Conservation (phyloP, 2,888 invertebrate species). For the Acheta domesticus region DNA sequence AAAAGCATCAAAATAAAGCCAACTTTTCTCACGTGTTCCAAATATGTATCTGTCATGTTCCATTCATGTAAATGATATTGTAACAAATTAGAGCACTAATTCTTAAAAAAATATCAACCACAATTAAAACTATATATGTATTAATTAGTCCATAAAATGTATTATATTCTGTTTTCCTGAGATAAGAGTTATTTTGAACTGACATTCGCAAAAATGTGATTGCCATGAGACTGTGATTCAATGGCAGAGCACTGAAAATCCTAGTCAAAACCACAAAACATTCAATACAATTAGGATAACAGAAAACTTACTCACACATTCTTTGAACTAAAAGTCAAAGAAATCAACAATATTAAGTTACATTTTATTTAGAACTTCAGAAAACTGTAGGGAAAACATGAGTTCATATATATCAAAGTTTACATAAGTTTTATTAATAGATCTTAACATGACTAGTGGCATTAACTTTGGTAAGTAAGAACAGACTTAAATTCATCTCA, state of each 20-base stretch:
- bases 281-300: too few species aligned
- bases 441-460: conserved; percentile 1
- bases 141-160: too few species aligned
- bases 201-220: not conserved
- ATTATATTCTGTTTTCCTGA: not conserved
- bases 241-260: too few species aligned
- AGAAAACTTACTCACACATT: not conserved
- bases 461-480: not conserved
- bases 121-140: too few species aligned
- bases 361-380: conserved; percentile 18
- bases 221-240: not conserved
- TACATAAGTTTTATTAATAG: not conserved
- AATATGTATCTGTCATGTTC: too few species aligned
- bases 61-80: too few species aligned
- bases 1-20: too few species aligned
- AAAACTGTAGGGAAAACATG: conserved; percentile 18
- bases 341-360: conserved; percentile 1
- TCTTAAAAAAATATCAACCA: too few species aligned
- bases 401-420: conserved; percentile 18
- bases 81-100: too few species aligned
- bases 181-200: not conserved
- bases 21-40: too few species aligned
- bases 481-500: not conserved
- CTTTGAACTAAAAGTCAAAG: conserved; percentile 10
- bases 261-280: too few species aligned